A percentile compares a stretch with the other conserved stretches of the same genome.
These are phyloP conservation scores for Uloborus diversus DNA, from an alignment of 1,140 invertebrate species.

Conservation along the genomic window DNA sequence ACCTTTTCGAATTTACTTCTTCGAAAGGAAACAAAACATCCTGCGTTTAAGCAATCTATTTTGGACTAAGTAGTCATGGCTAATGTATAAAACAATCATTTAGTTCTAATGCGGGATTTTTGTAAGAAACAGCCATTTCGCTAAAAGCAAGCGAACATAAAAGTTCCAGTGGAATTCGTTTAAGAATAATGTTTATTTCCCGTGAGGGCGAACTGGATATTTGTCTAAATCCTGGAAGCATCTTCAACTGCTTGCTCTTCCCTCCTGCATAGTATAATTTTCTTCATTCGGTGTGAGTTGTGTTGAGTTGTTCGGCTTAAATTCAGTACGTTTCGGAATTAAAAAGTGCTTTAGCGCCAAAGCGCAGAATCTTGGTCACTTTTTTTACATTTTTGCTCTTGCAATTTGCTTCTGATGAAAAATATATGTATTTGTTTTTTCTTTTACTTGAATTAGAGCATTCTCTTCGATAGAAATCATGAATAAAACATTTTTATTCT, in stretches of 20 bases:
- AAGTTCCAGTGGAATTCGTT: conserved; percentile 49
- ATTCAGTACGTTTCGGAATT: conserved; percentile 36
- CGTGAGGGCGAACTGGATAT: conserved; percentile 50
- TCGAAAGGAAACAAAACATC: conserved; percentile 18
- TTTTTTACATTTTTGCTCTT: background rate
- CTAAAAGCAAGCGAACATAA: conserved; percentile 55
- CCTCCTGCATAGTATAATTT: conserved; percentile 32
- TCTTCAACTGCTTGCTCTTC: background rate
- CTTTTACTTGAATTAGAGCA: too few relatives aligned
- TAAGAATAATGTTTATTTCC: conserved; percentile 56
- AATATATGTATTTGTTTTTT: too few relatives aligned
- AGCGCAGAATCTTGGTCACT: background rate
- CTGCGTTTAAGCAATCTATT: conserved; percentile 47
- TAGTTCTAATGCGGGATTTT: conserved; percentile 54
- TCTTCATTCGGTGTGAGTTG: background rate
- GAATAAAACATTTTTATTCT: too few relatives aligned
- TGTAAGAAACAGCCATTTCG: conserved; percentile 42
- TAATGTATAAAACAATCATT: conserved; percentile 57
- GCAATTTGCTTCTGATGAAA: too few relatives aligned
- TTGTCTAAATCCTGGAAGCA: conserved; percentile 37
- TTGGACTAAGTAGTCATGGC: conserved; percentile 53
- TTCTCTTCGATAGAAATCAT: too few relatives aligned
- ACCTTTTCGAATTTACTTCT: conserved; percentile 2
- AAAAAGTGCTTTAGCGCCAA: conserved; percentile 34
- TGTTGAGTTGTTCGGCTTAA: too few relatives aligned